A percentile compares a stretch with the other conserved stretches of the same genome.
phyloP scores from a whole-genome alignment of 64 coral and sea anemone species.

The Stichodactyla helianthus region DNA sequence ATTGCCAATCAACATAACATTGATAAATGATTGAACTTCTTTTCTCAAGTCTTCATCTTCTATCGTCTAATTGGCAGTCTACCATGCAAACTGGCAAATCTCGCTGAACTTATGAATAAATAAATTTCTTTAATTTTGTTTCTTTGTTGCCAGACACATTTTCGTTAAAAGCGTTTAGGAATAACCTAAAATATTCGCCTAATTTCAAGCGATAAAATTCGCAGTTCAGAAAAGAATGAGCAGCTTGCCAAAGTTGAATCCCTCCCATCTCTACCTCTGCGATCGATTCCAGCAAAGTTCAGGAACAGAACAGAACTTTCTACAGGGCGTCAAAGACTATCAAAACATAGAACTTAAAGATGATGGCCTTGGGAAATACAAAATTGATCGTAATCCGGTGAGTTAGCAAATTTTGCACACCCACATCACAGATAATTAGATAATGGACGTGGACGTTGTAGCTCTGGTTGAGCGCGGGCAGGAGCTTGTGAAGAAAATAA shows the following conservation, averaged over 20 bases:
- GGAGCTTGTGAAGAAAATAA: too few relatives aligned
- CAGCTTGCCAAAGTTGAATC: slow-evolving; percentile 46
- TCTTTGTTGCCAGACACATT: neutral
- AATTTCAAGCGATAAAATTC: neutral
- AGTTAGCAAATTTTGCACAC: neutral
- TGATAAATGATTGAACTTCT: neutral
- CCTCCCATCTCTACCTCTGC: slow-evolving; percentile 40
- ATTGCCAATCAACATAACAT: neutral
- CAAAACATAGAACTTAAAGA: slow-evolving; percentile 43
- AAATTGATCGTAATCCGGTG: slow-evolving; percentile 10
- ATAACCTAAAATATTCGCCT: neutral
- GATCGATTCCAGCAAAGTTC: slow-evolving; percentile 19
- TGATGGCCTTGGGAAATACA: slow-evolving; percentile 59
- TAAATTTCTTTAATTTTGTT: neutral
- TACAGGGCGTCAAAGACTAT: neutral
- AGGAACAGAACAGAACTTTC: neutral
- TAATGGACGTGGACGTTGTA: too few relatives aligned
- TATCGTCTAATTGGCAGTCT: neutral
- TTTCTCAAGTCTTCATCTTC: neutral
- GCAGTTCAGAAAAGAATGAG: slow-evolving; percentile 3
- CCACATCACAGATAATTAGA: too few relatives aligned
- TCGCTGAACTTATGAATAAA: neutral
- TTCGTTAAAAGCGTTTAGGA: neutral
- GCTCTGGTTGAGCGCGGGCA: too few relatives aligned
- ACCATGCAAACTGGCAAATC: neutral